Conservation (phyloP, 2,888 invertebrate species). For the Volucella bombylans region DNA sequence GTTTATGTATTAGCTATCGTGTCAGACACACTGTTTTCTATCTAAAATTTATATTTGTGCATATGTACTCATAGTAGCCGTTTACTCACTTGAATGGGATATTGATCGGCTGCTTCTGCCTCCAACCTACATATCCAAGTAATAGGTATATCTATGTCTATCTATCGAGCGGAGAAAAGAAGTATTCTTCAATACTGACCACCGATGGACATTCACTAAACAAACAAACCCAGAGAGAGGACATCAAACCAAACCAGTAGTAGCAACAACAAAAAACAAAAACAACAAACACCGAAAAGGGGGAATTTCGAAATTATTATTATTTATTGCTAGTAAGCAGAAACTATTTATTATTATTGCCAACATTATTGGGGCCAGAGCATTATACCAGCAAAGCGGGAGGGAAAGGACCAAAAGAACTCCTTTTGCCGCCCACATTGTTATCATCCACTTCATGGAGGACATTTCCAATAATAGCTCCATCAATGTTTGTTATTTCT, state of each 20-base stretch:
- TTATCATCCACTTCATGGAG: slow-evolving; percentile 8
- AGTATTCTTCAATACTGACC: background rate
- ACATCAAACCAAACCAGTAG: background rate
- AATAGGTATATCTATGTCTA: background rate
- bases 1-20: background rate
- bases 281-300: background rate
- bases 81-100: background rate
- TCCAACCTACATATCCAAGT: too few species aligned
- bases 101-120: slow-evolving; percentile 11
- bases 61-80: too few species aligned
- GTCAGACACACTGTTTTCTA: background rate
- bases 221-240: slow-evolving; percentile 8
- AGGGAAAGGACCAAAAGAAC: background rate
- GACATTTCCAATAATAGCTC: slow-evolving; percentile 46
- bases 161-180: slow-evolving; percentile 8
- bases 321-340: slow-evolving; percentile 50
- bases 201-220: slow-evolving; percentile 8
- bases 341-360: slow-evolving; percentile 56
- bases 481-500: slow-evolving; percentile 43
- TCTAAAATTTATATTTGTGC: background rate
- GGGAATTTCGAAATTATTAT: slow-evolving; percentile 54
- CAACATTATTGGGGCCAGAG: slow-evolving; percentile 29
- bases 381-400: background rate
- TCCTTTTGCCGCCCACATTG: slow-evolving; percentile 20
- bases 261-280: too few species aligned